Base-by-base conservation (phyloP, 2,113 vertebrate genomes). In the Nibea albiflora region DNA sequence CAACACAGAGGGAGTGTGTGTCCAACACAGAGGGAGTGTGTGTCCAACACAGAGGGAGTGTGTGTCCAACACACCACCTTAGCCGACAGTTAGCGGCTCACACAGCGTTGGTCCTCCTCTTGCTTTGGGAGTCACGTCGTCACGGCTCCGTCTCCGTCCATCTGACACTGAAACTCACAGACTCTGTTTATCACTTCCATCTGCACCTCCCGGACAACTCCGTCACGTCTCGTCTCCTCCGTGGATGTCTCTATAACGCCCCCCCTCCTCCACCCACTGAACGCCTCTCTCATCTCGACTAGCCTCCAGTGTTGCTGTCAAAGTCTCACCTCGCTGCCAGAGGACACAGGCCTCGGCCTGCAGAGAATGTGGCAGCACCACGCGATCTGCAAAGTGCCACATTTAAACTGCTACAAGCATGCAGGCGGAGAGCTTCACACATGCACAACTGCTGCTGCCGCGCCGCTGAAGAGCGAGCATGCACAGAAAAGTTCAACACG, bases 281-380 rank as follows among this genome's bases (percentile, higher is more conserved):
- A 12, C 15, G 58, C 70, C 62, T 64, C 84, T 50, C 80, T 50
- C 80, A 54, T 58, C 88, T 86, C 76, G 64, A 81, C 88, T 58
- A n/a, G 83, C 83, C 85, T 92, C 60, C 91, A 93, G 83, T 76
- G 78, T 81, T 89, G 88, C 90, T 63, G 92, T 89, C 88, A 90
- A 94, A 93, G 42, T 94, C 93, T 94, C 94, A 94, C 93, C 93
- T 91, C 92, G 66, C 85, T 91, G 95, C 90, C 89, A 94, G 90
- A 92, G 87, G 80, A 88, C 90, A 69, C 7, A 78, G n/a, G 87
- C 76, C 78, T 88, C 56, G 90, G 85, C 85, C 83, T 20, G 50
- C 64, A 2, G 85, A 93, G 94, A 95, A 95, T 95, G 92, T 94
- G 83, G 88, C 94, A 90, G 84, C 64, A 72, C 70, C 54, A 65